Evolutionary conservation across 2,888 invertebrate genomes (phyloP), one percentile per base, ranked within the genome.

Genomic region (Apamea crenata): DNA sequence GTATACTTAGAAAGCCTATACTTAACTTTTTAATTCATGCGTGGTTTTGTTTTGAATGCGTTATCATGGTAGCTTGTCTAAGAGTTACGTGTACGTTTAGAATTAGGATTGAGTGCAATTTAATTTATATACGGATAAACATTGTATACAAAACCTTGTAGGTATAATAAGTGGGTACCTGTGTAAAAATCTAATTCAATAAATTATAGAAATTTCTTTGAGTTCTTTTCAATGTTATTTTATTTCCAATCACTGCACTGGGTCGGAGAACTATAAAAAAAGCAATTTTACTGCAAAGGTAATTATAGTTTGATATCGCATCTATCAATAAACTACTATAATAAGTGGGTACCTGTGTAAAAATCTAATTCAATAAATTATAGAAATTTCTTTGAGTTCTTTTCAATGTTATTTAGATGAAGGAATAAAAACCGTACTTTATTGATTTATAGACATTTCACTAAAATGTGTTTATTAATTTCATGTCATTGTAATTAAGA

Each of bases 1-100:
- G 44, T 80, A 66, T 80, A 78, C 76, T 83, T 81, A 79, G 81
- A 78, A 74, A 47, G 53, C 74, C 32, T 71, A 36, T 44, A 36
- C 7, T 36, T 29, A 10, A 68, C 4, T 69, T 72, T 56, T 73
- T 73, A 65, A 21, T 66, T 74, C 14, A n/a, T 8, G 32, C 8
- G 18, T 12, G 10, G 29, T 16, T 40, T 72, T 81, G 36, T 61
- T 66, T 76, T 69, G 44, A 50, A 16, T 44, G 44, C 44, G 8
- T 29, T 68, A 68, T 29, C 6, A 14, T 53, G 21, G 21, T 44
- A 7, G 18, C 3, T 47, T 44, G 8, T n/a, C 12, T 0, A 21
- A 21, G 6, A 56, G 36, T 67, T 25, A 36, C 4, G 25, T 7
- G 25, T 36, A 25, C 5, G 29, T 66, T 56, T 10, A 2, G 12